Evolutionary conservation across 1,140 invertebrate genomes (phyloP).

Genomic region (Ctenoplectra terminalis): DNA sequence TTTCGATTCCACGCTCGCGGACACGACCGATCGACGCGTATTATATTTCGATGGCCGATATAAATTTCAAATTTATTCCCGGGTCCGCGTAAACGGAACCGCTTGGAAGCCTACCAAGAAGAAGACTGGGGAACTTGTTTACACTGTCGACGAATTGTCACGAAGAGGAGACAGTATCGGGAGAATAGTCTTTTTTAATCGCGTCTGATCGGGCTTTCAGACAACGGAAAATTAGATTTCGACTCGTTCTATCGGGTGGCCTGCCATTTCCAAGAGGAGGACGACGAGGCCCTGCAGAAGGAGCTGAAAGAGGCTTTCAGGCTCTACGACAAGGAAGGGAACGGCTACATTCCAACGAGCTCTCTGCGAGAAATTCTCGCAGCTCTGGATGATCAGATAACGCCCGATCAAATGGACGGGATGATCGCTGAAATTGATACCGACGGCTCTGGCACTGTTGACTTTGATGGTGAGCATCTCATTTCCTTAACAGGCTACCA

Average conservation of each 20-base stretch:
- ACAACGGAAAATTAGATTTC: conserved; percentile 86
- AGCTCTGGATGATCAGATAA: conserved; percentile 91
- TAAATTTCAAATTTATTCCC: conserved; percentile 64
- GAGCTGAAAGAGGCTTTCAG: conserved; percentile 90
- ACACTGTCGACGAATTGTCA: conserved; percentile 7
- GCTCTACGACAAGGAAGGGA: conserved; percentile 90
- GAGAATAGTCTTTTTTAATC: conserved; percentile 16
- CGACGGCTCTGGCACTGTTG: conserved; percentile 91
- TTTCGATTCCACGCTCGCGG: too few relatives aligned
- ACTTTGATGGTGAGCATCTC: conserved; percentile 88
- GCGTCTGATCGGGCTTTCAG: conserved; percentile 74
- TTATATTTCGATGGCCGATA: neutral
- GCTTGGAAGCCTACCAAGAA: conserved; percentile 47
- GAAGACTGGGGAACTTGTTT: conserved; percentile 32
- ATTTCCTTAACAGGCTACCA: too few relatives aligned
- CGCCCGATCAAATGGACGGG: conserved; percentile 91
- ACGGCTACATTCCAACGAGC: conserved; percentile 92
- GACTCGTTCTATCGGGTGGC: conserved; percentile 88
- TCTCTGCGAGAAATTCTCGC: conserved; percentile 90
- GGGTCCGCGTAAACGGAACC: conserved; percentile 11
- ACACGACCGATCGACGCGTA: neutral
- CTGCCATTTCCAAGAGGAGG: conserved; percentile 87
- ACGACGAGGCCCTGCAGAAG: conserved; percentile 91
- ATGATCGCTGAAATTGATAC: conserved; percentile 94
- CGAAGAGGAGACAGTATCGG: neutral